These are phyloP conservation scores for Rhopalosiphum maidis DNA, from an alignment of 1,140 invertebrate genomes.

Conservation along the genomic window DNA sequence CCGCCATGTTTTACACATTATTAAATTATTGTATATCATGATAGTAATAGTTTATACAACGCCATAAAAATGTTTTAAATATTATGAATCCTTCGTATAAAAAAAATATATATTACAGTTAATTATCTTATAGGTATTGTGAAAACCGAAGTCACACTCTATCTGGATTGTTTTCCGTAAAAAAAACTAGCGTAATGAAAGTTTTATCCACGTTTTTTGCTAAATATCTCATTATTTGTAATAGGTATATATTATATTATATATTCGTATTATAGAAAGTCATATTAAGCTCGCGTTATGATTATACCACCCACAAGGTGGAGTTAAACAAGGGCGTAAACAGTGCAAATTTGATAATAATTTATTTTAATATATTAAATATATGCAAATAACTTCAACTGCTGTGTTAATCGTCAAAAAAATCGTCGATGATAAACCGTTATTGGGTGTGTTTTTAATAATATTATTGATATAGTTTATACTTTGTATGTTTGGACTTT, in stretches of 20 bases:
- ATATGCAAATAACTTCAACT: neutral
- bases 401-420: neutral
- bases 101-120: neutral
- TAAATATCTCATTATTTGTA: neutral
- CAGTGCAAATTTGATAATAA: neutral
- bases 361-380: neutral
- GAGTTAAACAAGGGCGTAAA: neutral
- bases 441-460: neutral
- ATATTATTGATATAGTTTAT: neutral
- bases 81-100: neutral
- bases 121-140: neutral
- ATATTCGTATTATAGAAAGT: neutral
- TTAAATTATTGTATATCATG: neutral
- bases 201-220: neutral
- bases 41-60: too few species aligned
- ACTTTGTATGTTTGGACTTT: neutral
- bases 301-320: neutral
- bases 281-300: neutral
- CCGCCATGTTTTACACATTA: neutral
- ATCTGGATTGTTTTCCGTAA: neutral
- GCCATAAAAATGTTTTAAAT: neutral
- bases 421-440: neutral
- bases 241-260: neutral
- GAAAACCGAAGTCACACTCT: neutral
- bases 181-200: neutral